Base-by-base conservation (phyloP, 1,140 invertebrate species). In the Samia ricini region DNA sequence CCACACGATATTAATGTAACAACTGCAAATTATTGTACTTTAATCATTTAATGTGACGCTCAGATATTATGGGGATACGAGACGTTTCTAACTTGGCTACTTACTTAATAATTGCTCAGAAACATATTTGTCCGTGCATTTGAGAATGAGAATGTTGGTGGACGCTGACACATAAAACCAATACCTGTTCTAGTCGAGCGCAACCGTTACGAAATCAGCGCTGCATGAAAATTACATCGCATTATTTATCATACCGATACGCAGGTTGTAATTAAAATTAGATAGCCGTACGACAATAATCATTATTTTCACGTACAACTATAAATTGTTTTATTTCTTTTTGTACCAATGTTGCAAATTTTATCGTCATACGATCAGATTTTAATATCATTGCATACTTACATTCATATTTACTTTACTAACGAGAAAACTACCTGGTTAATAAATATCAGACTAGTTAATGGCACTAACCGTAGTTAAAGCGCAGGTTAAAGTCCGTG, bases 181-280 rank as follows among this genome's bases (percentile, higher is more conserved):
- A 87, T 87, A 89, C 82, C 78, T 83, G 86, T 89, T 88, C 86
- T 88, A 86, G 82, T 85, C 79, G 81, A 86, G 72, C 79, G 85
- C 83, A 84, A 84, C 86, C 86, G 86, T 89, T 89, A 88, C 85
- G 83, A 89, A 89, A 89, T 87, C 83, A 81, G 64, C 82, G 79
- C 86, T 83, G 81, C 86, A 88, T 88, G 81, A 89, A 89, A 88
- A 85, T 83, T 82, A 83, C 75, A 79, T 66, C 65, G 67, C 62
- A 66, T 73, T 70, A 74, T 72, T 74, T 59, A 64, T 66, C 61
- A 65, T 72, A 72, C 66, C 63, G 64, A 78, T 81, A 74, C 7
- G 21, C 10, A 48, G n/a, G n/a, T 10, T 57, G 59, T 66, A 66
- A 61, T 55, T 59, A 55, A 61, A 56, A 36, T 61, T 58, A 52